phyloP scores from a whole-genome alignment of 2,113 vertebrate genomes.

The Nothobranchius kuhntae region DNA sequence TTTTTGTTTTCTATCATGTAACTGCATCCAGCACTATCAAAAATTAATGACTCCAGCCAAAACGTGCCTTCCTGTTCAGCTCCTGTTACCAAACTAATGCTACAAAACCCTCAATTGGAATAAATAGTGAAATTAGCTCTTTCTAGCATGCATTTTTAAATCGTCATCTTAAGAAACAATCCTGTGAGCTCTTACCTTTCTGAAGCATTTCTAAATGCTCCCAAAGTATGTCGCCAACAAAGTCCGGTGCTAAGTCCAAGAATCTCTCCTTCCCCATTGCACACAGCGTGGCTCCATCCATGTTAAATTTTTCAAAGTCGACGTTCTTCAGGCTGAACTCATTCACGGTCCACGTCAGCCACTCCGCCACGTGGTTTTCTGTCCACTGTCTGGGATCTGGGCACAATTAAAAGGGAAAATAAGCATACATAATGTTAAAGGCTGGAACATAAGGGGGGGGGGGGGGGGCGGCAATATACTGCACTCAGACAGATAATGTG shows the following conservation, averaged over 20 bases:
- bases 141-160: not conserved
- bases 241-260: conserved; percentile 95
- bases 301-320: conserved; percentile 95
- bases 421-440: too few species aligned
- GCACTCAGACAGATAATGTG: too few species aligned
- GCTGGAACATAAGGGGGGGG: too few species aligned
- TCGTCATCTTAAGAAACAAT: too few species aligned
- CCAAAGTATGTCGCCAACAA: conserved; percentile 99
- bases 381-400: conserved; percentile 96
- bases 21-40: conserved; percentile 72
- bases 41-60: conserved; percentile 72
- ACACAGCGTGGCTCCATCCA: conserved; percentile 92
- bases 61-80: conserved; percentile 64
- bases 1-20: conserved; percentile 76
- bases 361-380: conserved; percentile 91
- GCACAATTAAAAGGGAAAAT: not conserved
- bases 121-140: conserved; percentile 8
- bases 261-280: conserved; percentile 97
- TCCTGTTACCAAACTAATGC: conserved; percentile 60
- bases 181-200: conserved; percentile 84
- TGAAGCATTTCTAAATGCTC: conserved; percentile 98
- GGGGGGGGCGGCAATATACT: too few species aligned
- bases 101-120: conserved; percentile 25
- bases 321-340: conserved; percentile 98
- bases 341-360: conserved; percentile 96